Conservation (phyloP, 1,140 invertebrate genomes). For the Pogonognathellus flavescens region DNA sequence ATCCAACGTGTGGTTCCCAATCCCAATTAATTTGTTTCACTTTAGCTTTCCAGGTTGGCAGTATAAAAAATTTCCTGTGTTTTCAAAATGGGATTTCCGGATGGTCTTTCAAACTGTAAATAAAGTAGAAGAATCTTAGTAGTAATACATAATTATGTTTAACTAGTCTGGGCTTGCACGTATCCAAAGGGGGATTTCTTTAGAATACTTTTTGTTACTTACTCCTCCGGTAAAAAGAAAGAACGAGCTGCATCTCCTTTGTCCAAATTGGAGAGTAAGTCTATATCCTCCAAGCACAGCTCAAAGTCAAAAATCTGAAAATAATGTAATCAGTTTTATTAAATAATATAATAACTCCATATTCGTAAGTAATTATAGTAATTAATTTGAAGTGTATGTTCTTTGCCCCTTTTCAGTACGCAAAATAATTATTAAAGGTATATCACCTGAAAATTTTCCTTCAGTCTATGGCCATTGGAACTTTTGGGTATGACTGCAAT, state of each 20-base stretch:
- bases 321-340: background rate
- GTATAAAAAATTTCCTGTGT: too few relatives aligned
- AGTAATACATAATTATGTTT: background rate
- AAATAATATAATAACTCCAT: background rate
- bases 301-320: conserved; percentile 15
- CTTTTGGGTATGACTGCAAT: conserved; percentile 88
- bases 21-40: too few relatives aligned
- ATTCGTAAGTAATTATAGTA: background rate
- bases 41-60: too few relatives aligned
- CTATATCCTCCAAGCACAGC: background rate
- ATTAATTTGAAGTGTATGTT: background rate
- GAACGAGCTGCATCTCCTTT: conserved; percentile 6
- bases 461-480: conserved; percentile 79
- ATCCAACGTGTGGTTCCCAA: too few relatives aligned
- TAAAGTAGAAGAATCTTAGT: background rate
- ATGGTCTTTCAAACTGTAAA: background rate
- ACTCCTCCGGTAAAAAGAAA: background rate
- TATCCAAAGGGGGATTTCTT: too few relatives aligned
- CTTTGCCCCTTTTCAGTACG: too few relatives aligned
- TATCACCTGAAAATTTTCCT: conserved; percentile 73
- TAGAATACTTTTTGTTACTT: too few relatives aligned
- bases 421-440: background rate
- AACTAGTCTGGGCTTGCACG: too few relatives aligned
- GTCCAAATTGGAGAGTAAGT: background rate
- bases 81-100: background rate